Base-by-base conservation (phyloP, 2,888 invertebrate species). In the Machimus atricapillus region DNA sequence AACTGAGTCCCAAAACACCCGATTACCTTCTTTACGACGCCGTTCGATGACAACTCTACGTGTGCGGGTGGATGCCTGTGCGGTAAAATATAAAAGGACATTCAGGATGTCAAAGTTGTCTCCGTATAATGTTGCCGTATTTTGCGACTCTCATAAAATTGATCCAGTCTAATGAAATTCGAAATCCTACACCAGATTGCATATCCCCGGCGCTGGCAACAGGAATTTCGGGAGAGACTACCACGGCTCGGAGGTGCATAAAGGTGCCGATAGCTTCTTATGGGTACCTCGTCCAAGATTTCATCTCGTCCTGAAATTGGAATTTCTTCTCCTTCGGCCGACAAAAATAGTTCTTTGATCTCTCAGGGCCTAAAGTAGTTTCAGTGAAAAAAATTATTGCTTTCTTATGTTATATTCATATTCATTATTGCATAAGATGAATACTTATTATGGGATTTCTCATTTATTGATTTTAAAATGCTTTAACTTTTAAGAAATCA, bases 111-210 rank as follows among this genome's bases (percentile, higher is more conserved):
- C 86, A 87, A 85, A 87, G 83, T 87, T 85, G 88, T 86, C 82
- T 85, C 86, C 77, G 81, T 78, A 81, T 87, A 87, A 82, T 85
- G 87, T 87, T 87, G 88, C 88, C 88, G 88, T 89, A 89, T 89
- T 90, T 89, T 90, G 90, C 88, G 89, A 89, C 87, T 87, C 90
- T 89, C 90, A 90, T 90, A 90, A 90, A 90, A 90, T 88, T 90
- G 90, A 90, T 89, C 90, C 90, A 90, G 89, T 89, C 88, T 90
- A 90, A 90, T 90, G 90, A 90, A 89, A 89, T 89, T 89, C 89
- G 89, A 89, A 90, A 89, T 89, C 90, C 89, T 88, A 88, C 85
- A 43, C 40, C 87, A 87, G 88, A 88, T 88, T 88, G 88, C 87
- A 88, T 87, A 73, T 43, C 56, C 40, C 34, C 19, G 83, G 40